Evolutionary conservation across 2,888 invertebrate genomes (phyloP), one percentile per base, ranked within the genome.

Genomic region (Polyommatus icarus): DNA sequence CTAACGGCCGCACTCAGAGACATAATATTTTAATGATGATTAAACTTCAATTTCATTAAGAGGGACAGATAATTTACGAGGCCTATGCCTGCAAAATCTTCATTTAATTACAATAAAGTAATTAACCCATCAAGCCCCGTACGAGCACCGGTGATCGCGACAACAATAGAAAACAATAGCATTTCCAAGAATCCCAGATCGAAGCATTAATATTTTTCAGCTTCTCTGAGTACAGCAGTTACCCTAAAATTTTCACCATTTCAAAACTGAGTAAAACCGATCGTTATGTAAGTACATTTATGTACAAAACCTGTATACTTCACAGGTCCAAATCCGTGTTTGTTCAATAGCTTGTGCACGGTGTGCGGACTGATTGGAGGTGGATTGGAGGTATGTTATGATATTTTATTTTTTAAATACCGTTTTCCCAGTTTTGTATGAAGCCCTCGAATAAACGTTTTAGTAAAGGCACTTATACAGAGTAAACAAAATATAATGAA

Each of bases 321-420:
- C 24, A 24, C 73, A 40, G 46, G 46, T 73, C 73, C 12, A 46
- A 72, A 73, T 73, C 24, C 50, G 50, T 75, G 75, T 75, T 50
- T 50, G 54, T 32, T 75, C 75, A 75, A 46, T 50, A 50, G 75
- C 75, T 24, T 24, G 75, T 24, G 40, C 54, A 75, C 50, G 73
- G 54, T 54, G 54, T 18, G 29, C 50, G 75, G 12, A 29, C 75
- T 75, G 54, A 75, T 54, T 75, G 75, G 75, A 50, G 29, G 15
- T 67, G 32, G 54, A 75, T 54, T 75, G 75, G 75, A 50, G 29
- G 15, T 67, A 67, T 6, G 29, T 29, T 67, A 67, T 67, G 67
- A 29, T 67, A 15, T 67, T 15, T 67, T 32, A 24, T 67, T 67
- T 67, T 67, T 12, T 12, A 24, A 24, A 59, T 20, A 8, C 59